phyloP scores from a whole-genome alignment of 2,113 vertebrate species.

The Dicaeum eximium region DNA sequence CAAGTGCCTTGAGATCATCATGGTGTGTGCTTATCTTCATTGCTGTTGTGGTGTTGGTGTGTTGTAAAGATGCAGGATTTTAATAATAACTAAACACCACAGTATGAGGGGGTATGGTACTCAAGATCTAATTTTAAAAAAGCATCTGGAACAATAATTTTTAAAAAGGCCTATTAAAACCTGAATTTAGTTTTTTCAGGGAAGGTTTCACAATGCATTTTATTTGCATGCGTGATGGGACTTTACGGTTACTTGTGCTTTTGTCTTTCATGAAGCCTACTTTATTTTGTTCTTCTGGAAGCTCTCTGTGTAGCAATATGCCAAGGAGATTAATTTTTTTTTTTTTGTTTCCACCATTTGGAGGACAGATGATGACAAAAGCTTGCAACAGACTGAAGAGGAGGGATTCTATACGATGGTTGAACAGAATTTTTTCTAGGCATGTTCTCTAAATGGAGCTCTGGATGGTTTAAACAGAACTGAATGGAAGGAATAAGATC shows the following conservation, averaged over 20 bases:
- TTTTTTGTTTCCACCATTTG: neutral
- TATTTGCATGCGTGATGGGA: neutral
- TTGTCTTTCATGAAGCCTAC: neutral
- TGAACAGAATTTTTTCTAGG: neutral
- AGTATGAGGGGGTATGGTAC: neutral
- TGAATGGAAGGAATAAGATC: neutral
- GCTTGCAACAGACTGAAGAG: neutral
- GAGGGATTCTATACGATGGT: neutral
- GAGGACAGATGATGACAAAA: neutral
- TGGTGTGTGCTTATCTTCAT: neutral
- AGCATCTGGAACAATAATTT: neutral
- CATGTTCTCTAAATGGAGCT: neutral
- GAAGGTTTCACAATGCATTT: neutral
- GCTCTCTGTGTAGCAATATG: neutral
- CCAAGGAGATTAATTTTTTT: neutral
- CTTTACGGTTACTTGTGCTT: neutral
- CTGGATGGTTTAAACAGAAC: neutral
- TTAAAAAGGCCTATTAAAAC: neutral
- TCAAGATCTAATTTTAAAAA: neutral
- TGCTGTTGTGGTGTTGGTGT: neutral
- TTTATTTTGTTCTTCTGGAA: neutral
- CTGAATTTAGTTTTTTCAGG: neutral
- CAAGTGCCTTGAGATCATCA: rapidly evolving
- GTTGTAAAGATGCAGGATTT: neutral
- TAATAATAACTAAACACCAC: neutral